Percentiles rank a stretch among this genome's conserved stretches.
Conservation (phyloP, 2,888 invertebrate genomes). For the Ectropis crepuscularia region DNA sequence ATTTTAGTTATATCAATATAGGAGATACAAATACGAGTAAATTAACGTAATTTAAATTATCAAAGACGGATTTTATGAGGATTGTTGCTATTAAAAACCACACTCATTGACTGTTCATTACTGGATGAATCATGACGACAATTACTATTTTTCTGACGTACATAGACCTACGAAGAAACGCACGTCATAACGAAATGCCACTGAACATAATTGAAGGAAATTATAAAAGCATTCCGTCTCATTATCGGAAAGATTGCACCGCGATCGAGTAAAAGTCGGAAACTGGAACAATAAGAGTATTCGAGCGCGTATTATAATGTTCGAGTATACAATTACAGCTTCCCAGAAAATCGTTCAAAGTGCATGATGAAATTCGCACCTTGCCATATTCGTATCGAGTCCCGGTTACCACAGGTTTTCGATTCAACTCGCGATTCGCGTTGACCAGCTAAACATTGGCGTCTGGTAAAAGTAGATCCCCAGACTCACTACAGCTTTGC, state of each 20-base stretch:
- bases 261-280: conserved; percentile 35
- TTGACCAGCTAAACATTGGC: too few species aligned
- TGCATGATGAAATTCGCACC: conserved; percentile 44
- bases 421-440: conserved; percentile 38
- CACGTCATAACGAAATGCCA: conserved; percentile 14
- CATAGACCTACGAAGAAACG: conserved; percentile 5
- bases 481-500: too few species aligned
- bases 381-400: conserved; percentile 44
- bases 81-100: conserved; percentile 6
- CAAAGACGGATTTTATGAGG: not conserved
- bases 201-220: conserved; percentile 34
- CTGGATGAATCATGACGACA: conserved; percentile 16
- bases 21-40: not conserved
- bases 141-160: conserved; percentile 32
- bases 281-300: conserved; percentile 38
- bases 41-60: not conserved
- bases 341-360: conserved; percentile 42
- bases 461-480: too few species aligned
- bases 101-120: conserved; percentile 13
- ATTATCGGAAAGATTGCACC: conserved; percentile 32
- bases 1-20: too few species aligned
- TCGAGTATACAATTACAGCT: conserved; percentile 38
- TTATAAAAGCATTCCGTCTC: conserved; percentile 27
- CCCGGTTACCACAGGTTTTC: conserved; percentile 36
- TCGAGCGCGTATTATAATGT: conserved; percentile 3